Evolutionary conservation across 2,113 vertebrate species (phyloP).

Genomic region (Egretta garzetta): DNA sequence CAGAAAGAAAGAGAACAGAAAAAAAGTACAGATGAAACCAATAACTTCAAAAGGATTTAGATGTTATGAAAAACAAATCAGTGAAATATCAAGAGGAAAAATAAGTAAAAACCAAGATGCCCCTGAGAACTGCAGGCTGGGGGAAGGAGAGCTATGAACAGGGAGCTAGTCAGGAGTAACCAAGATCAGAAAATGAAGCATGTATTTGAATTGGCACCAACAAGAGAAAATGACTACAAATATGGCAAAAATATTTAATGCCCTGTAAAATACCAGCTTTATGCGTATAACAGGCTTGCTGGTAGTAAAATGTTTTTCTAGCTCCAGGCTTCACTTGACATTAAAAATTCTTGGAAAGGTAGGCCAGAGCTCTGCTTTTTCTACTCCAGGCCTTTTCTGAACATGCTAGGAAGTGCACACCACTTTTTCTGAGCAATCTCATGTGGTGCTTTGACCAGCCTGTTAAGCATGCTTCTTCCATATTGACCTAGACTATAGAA

Average conservation of each 20-base stretch:
- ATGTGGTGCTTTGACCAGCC: neutral
- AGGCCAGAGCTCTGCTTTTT: neutral
- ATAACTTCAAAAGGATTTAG: neutral
- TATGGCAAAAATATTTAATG: conserved; percentile 46
- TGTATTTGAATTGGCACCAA: conserved; percentile 50
- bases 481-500: neutral
- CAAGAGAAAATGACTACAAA: neutral
- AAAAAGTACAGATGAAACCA: neutral
- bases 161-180: neutral
- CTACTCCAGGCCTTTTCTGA: neutral
- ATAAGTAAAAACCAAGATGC: neutral
- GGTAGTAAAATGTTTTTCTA: conserved; percentile 52
- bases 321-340: conserved; percentile 27
- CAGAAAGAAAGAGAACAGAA: neutral
- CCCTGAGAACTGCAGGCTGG: neutral
- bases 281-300: neutral
- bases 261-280: conserved; percentile 51
- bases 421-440: neutral
- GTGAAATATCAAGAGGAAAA: conserved; percentile 8
- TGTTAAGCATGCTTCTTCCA: neutral
- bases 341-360: conserved; percentile 51
- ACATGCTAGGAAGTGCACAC: neutral
- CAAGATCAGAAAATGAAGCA: neutral
- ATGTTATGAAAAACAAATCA: conserved; percentile 24
- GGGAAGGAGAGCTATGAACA: neutral